Conservation (phyloP, 1,140 invertebrate species). For the Hylaeus volcanicus region DNA sequence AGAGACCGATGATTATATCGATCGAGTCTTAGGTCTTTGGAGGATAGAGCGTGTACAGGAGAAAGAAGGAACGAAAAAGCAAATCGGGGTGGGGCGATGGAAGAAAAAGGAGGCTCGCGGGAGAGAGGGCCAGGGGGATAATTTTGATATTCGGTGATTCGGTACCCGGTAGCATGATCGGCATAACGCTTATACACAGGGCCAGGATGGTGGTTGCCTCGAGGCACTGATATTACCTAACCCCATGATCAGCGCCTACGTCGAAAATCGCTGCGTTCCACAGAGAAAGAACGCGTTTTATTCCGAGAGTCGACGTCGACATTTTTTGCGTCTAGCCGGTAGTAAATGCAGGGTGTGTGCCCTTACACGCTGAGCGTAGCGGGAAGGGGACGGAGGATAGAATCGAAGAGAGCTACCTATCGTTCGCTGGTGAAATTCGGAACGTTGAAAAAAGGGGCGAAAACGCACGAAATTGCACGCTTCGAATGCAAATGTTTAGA, state of each 20-base stretch:
- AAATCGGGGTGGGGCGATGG: not conserved
- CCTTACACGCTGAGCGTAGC: constrained; percentile 12
- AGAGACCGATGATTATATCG: constrained; percentile 79
- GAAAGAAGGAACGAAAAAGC: constrained; percentile 6
- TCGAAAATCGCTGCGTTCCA: constrained; percentile 68
- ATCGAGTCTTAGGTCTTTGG: constrained; percentile 61
- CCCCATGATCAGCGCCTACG: constrained; percentile 71
- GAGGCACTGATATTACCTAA: constrained; percentile 74
- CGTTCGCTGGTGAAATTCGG: constrained; percentile 44
- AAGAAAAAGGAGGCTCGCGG: constrained; percentile 36
- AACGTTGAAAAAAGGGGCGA: constrained; percentile 65
- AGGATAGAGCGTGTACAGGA: constrained; percentile 37
- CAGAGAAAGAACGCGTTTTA: constrained; percentile 38
- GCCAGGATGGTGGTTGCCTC: constrained; percentile 58
- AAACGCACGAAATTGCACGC: constrained; percentile 74
- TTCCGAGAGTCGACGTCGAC: constrained; percentile 62
- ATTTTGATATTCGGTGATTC: constrained; percentile 74
- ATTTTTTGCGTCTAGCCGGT: constrained; percentile 80
- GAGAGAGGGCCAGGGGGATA: constrained; percentile 56
- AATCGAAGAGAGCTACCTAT: constrained; percentile 47
- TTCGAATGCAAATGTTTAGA: constrained; percentile 74
- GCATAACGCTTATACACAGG: constrained; percentile 61
- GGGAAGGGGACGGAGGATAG: constrained; percentile 35
- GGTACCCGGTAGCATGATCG: constrained; percentile 76
- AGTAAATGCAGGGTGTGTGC: constrained; percentile 77